Base-by-base conservation (phyloP, 2,113 vertebrate species). In the Leptobrachium leishanense region DNA sequence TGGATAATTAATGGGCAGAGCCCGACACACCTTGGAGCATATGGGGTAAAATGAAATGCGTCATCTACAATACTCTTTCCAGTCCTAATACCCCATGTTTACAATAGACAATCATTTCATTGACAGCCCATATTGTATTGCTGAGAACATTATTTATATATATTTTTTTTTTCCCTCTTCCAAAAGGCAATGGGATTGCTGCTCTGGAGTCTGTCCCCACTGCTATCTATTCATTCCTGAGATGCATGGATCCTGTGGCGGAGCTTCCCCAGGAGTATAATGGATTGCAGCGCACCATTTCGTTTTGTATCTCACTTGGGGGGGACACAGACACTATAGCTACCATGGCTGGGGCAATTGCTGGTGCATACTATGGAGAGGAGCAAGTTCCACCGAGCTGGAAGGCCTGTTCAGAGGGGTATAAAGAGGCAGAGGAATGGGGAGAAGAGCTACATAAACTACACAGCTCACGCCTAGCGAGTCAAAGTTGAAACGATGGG, bases 261-360 rank as follows among this genome's bases (percentile, higher is more conserved):
- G 94, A 95, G 75, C 92, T 99, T 43, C 97, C 97, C 2, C 89
- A 92, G 1, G 87, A 76, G 70, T 97, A 95, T 77, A 93, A 93
- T 1, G 93, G 85, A 78, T 87, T 99, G 83, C 95, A 98, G 83
- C 94, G 96, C 89, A 98, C 96, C 80, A 90, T 99, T 80, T 92
- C 95, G 43, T 99, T 95, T 88, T 96, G 95, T 82, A 90, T 99
- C 87, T 96, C 95, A 0, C 89, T 99, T 75, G 98, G 98, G 2
- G 97, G 98, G n/a, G 98, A 99, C 92, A 99, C 98, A 0, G 98
- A 99, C 91, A 99, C 98, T 86, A 99, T 99, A 54, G 98, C 97
- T 68, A 98, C 96, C 87, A 99, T 99, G 98, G 98, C 98, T 0
- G 98, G 96, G 74, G 97, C 98, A 82, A 97, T 99, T 3, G 98